phyloP scores from a whole-genome alignment of 1,140 invertebrate species.

The Zophobas atratus region DNA sequence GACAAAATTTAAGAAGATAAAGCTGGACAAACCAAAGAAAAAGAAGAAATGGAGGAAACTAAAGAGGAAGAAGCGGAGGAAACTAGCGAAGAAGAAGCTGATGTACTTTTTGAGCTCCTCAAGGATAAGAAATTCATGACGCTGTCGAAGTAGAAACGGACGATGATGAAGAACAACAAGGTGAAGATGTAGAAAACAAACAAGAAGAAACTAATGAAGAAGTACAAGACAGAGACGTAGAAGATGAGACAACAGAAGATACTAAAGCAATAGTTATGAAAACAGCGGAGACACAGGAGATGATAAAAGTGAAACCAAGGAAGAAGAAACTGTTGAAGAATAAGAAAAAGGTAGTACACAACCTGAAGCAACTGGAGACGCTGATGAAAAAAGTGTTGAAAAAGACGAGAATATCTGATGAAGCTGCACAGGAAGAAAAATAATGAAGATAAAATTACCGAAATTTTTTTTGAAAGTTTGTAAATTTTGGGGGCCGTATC shows the following conservation, averaged over 20 bases:
- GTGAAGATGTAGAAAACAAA: constrained; percentile 37
- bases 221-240: constrained; percentile 47
- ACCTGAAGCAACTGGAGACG: constrained; percentile 18
- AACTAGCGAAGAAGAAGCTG: constrained; percentile 49
- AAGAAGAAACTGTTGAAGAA: constrained; percentile 51
- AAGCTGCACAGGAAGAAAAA: constrained; percentile 45
- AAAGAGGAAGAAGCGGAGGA: constrained; percentile 32
- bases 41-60: constrained; percentile 11
- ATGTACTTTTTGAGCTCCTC: no score
- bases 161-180: constrained; percentile 39
- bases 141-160: constrained; percentile 27
- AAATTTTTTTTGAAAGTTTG: no score
- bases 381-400: constrained; percentile 44
- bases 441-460: no score
- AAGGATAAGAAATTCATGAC: constrained; percentile 43
- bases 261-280: constrained; percentile 53
- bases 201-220: constrained; percentile 49
- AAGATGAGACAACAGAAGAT: constrained; percentile 55
- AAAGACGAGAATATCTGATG: constrained; percentile 26
- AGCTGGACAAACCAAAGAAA: constrained; percentile 3
- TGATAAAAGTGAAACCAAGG: no score
- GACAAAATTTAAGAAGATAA: constrained; percentile 35
- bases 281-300: no score
- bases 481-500: no score
- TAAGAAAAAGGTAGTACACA: constrained; percentile 23